phyloP scores from a whole-genome alignment of 2,797 vertebrate species.

The Megaceryle alcyon region DNA sequence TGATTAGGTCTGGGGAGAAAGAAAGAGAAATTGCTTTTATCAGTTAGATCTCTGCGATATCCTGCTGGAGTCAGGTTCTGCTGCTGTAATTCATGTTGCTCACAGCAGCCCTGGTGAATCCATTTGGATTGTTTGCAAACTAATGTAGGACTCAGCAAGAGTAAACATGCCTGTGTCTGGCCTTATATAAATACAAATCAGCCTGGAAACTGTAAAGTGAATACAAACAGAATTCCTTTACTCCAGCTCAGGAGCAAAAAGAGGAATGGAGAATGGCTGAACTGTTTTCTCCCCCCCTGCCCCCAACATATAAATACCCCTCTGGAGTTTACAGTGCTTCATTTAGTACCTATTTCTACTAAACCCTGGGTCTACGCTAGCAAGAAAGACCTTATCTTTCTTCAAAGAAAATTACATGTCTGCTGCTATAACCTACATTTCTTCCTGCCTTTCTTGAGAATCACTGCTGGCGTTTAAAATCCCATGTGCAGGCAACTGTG shows the following conservation, averaged over 20 bases:
- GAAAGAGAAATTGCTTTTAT: background rate
- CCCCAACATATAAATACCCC: background rate
- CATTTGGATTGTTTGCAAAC: background rate
- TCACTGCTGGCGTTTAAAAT: background rate
- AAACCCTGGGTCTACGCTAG: background rate
- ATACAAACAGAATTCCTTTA: constrained; percentile 15
- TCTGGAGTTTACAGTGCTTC: background rate
- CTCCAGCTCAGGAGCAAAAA: background rate
- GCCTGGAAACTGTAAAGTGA: background rate
- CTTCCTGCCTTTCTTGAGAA: background rate
- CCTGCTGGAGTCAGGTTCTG: background rate
- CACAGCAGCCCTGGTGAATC: background rate
- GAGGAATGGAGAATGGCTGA: background rate
- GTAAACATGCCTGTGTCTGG: background rate
- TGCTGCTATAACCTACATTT: background rate
- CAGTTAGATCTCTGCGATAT: background rate
- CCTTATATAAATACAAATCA: constrained; percentile 19
- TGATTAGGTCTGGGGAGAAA: background rate
- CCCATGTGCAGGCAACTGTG: background rate
- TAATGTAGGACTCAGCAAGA: background rate
- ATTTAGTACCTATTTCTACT: background rate
- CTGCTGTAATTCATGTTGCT: background rate
- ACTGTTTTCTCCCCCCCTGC: background rate
- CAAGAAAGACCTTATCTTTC: background rate
- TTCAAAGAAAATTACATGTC: background rate